Percentiles rank a stretch among this genome's conserved stretches.
Conservation (phyloP, 1,140 invertebrate species). For the Papilio aristodemus region DNA sequence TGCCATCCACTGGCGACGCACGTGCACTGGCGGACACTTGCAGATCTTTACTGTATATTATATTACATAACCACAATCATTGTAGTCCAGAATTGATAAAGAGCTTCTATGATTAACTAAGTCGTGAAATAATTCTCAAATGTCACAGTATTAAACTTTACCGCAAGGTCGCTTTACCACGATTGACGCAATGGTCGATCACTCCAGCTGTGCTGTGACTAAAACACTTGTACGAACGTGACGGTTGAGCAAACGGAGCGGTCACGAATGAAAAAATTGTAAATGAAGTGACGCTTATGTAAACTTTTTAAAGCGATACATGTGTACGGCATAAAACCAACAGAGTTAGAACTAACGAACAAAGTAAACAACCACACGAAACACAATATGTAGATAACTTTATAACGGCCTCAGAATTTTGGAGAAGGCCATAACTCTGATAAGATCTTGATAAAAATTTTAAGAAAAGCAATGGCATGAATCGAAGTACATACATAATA, state of each 20-base stretch:
- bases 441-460: slow-evolving; percentile 3
- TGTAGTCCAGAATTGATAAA: slow-evolving; percentile 1
- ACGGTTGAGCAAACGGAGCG: neutral
- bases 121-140: neutral
- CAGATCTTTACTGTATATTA: slow-evolving; percentile 8
- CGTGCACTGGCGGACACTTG: slow-evolving; percentile 23
- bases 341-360: slow-evolving; percentile 24
- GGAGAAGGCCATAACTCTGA: neutral
- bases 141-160: neutral
- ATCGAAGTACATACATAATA: neutral
- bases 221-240: neutral
- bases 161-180: neutral
- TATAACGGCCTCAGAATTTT: neutral
- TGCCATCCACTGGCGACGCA: slow-evolving; percentile 8
- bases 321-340: slow-evolving; percentile 10
- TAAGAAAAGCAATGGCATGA: neutral
- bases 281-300: neutral
- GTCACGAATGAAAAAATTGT: slow-evolving; percentile 2
- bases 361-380: slow-evolving; percentile 15
- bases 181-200: neutral
- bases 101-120: neutral
- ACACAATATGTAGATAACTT: neutral
- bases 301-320: neutral
- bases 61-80: slow-evolving; percentile 1
- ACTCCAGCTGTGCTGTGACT: neutral